Percentiles rank a stretch among this genome's conserved stretches.
Evolutionary conservation across 1,140 invertebrate species (phyloP).

Genomic region (Mamestra configurata): DNA sequence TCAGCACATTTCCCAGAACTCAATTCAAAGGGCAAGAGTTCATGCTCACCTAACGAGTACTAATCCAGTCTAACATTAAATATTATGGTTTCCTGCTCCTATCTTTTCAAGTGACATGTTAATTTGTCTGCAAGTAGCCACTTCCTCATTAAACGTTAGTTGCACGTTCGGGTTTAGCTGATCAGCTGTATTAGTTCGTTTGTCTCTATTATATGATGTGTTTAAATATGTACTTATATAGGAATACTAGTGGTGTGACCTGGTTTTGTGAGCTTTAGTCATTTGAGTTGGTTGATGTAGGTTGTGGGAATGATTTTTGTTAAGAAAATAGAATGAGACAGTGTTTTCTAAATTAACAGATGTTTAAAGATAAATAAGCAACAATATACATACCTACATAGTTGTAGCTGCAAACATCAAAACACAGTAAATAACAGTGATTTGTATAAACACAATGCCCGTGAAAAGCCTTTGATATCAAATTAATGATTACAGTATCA

Average conservation of each 20-base stretch:
- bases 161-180: slow-evolving; percentile 47
- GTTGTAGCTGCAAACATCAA: no score
- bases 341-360: no score
- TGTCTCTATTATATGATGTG: slow-evolving; percentile 67
- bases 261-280: slow-evolving; percentile 9
- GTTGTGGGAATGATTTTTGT: not conserved
- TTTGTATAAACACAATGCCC: no score
- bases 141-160: slow-evolving; percentile 82
- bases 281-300: not conserved
- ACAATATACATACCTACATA: no score
- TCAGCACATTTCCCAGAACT: slow-evolving; percentile 34
- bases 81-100: slow-evolving; percentile 74
- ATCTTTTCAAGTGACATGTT: slow-evolving; percentile 80
- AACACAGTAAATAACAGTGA: no score
- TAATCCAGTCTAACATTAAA: slow-evolving; percentile 81
- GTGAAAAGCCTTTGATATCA: not conserved
- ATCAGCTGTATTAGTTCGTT: slow-evolving; percentile 63
- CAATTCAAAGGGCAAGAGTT: slow-evolving; percentile 60
- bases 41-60: slow-evolving; percentile 66
- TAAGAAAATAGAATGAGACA: no score
- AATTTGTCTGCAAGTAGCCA: slow-evolving; percentile 79
- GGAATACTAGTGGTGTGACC: slow-evolving; percentile 23
- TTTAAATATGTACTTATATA: slow-evolving; percentile 60
- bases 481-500: not conserved
- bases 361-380: no score